Base-by-base conservation (phyloP, 37 sponge, comb jelly and placozoan species). In the Oscarella lobularis region DNA sequence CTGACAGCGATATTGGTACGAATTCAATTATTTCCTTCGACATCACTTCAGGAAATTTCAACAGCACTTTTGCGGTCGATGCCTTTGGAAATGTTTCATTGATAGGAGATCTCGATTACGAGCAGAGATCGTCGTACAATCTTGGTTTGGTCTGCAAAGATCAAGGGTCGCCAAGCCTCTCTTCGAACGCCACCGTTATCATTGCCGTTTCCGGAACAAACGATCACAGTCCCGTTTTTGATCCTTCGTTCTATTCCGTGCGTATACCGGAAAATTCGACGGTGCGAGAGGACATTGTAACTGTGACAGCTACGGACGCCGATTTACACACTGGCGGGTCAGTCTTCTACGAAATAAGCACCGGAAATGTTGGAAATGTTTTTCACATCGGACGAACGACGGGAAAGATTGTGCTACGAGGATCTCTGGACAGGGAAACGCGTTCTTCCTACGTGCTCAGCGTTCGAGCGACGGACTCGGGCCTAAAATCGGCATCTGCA, bases 71-170 rank as follows among this genome's bases (percentile, higher is more conserved):
- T 20, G 60, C 20, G 9, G 60, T 48, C 60, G 20, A 48, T 20
- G 20, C 60, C 60, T n/a, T n/a, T n/a, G 71, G 29, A 68, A 68
- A 5, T 35, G 29, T 20, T 34, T 5, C 31, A 34, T 5, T 14
- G 31, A 14, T 4, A 30, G 71, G 35, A 34, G 82, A 20, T 68
- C 70, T 38, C 77, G 9, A 32, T 35, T 71, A 36, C 36, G 71
- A 68, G 33, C 80, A 37, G 4, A 33, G 5, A 37, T 32, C 35
- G 66, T 38, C 55, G 48, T 74, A 77, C 32, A 65, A 30, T 1
- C 39, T 88, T 6, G 39, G 71, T 2, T 35, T 88, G 9, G 60
- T 29, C 1, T 88, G 88, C 70, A 81, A 67, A 55, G 88, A 88
- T 74, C 78, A 81, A 48, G 84, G 82, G 33, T 27, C 6, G 2